A percentile compares a stretch with the other conserved stretches of the same genome.
These are phyloP conservation scores for Sympetrum striolatum DNA, from an alignment of 2,888 invertebrate genomes.

Conservation along the genomic window DNA sequence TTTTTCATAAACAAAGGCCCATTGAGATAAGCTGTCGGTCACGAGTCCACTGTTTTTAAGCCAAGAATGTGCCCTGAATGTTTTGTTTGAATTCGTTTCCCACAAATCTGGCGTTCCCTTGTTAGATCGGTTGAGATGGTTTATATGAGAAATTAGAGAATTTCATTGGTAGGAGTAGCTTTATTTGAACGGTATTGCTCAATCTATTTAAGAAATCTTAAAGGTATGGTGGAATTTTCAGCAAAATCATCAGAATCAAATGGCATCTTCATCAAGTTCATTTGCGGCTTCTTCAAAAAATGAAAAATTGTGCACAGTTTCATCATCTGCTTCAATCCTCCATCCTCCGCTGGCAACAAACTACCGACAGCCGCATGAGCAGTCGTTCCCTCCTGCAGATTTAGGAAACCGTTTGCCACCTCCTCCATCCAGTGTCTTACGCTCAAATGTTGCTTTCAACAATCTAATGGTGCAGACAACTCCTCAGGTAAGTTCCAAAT, in stretches of 20 bases:
- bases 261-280: constrained; percentile 6
- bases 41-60: too few species aligned
- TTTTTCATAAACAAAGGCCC: too few species aligned
- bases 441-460: constrained; percentile 27
- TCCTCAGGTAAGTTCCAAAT: neutral
- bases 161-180: too few species aligned
- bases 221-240: neutral
- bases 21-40: too few species aligned
- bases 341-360: neutral
- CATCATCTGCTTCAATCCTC: neutral
- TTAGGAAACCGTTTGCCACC: constrained; percentile 22
- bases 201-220: neutral
- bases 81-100: too few species aligned
- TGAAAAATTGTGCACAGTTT: neutral
- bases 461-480: constrained; percentile 32
- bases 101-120: too few species aligned
- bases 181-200: too few species aligned
- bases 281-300: neutral
- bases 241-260: constrained; percentile 22
- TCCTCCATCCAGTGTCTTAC: constrained; percentile 1
- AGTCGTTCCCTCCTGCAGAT: constrained; percentile 15
- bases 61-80: too few species aligned
- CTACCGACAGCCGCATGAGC: constrained; percentile 1
- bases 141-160: too few species aligned
- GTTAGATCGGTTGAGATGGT: too few species aligned